Conservation (phyloP, 64 coral and sea anemone genomes). For the Actinia equina region DNA sequence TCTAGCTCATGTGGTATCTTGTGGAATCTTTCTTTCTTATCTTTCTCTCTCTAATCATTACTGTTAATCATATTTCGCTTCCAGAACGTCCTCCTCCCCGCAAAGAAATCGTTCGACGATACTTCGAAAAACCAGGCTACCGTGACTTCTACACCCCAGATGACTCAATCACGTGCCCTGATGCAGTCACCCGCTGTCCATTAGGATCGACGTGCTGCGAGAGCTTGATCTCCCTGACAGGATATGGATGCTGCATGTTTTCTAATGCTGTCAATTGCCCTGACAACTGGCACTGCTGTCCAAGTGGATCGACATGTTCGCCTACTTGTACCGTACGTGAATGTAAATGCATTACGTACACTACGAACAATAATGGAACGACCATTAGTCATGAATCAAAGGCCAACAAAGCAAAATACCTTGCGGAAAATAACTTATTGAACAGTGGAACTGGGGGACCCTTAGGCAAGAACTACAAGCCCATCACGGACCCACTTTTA, state of each 20-base stretch:
- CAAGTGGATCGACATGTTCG: slow-evolving; percentile 54
- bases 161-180: slow-evolving; percentile 31
- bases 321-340: slow-evolving; percentile 35
- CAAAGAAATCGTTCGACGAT: neutral
- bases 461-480: neutral
- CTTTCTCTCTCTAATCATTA: neutral
- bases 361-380: neutral
- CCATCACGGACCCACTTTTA: neutral
- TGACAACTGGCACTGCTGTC: slow-evolving; percentile 83
- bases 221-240: slow-evolving; percentile 63
- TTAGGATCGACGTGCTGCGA: slow-evolving; percentile 59
- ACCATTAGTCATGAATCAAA: neutral
- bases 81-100: neutral
- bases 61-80: neutral
- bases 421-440: neutral
- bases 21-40: too few relatives aligned
- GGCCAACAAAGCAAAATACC: neutral
- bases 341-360: slow-evolving; percentile 43
- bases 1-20: too few relatives aligned
- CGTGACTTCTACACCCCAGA: neutral
- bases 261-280: slow-evolving; percentile 51
- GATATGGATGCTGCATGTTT: slow-evolving; percentile 74
- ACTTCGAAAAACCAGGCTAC: neutral
- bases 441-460: neutral
- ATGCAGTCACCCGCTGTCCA: slow-evolving; percentile 65